Conservation (phyloP, 2,888 invertebrate species). For the Tuta absoluta region DNA sequence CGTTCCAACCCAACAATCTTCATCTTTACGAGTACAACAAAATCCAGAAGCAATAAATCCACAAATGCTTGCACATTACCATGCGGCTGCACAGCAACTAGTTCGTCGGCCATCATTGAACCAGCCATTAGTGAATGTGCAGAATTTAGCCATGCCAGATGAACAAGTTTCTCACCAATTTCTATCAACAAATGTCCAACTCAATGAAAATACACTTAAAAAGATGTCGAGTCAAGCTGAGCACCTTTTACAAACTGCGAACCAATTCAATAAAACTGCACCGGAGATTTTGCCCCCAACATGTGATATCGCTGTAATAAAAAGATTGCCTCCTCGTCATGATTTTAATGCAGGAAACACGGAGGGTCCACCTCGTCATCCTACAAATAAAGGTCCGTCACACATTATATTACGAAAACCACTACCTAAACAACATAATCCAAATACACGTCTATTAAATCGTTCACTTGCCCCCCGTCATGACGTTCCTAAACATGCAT, state of each 20-base stretch:
- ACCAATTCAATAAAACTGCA: neutral
- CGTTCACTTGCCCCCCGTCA: neutral
- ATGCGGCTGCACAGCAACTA: neutral
- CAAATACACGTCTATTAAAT: neutral
- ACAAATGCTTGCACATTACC: neutral
- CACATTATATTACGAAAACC: neutral
- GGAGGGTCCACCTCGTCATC: neutral
- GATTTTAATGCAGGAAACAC: neutral
- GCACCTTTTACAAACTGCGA: neutral
- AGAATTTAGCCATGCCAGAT: neutral
- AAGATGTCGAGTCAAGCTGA: neutral
- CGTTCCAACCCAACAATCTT: neutral
- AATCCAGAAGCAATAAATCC: neutral
- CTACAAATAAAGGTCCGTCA: neutral
- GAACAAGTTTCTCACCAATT: neutral
- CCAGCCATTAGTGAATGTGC: neutral
- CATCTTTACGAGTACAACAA: neutral
- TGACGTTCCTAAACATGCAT: neutral
- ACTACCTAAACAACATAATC: neutral
- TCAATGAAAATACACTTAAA: neutral
- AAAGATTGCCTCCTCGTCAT: neutral
- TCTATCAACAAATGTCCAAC: neutral
- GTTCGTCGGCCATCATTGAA: neutral
- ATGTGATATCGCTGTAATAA: slow-evolving; percentile 4
- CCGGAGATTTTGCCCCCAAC: slow-evolving; percentile 9